Base-by-base conservation (phyloP, 2,888 invertebrate species). In the Physocephala rufipes region DNA sequence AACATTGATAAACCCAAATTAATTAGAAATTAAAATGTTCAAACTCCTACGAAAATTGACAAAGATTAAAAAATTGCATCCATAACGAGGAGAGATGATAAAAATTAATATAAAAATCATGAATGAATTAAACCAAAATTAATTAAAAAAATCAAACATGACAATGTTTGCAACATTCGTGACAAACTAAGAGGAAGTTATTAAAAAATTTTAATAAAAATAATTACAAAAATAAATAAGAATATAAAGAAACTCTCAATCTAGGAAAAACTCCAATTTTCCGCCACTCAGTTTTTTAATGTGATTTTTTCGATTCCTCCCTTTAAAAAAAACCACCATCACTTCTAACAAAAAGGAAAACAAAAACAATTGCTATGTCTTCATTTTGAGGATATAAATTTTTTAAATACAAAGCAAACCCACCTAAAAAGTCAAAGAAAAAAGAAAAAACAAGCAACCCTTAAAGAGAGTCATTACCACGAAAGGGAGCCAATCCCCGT, bases 231-330 rank as follows among this genome's bases (percentile, higher is more conserved):
- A 58, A 58, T 3, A 9, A 28, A 58, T 26, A 58, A 53, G 21
- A 19, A 7, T 7, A 9, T 36, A 9, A 36, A 53, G 9, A 58
- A 58, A 58, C 16, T 15, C 28, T 28, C 21, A 58, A 58, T 28
- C 26, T 58, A 58, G n/a, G n/a, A n/a, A 58, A 58, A 58, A 28
- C 58, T 24, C 58, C 7, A 58, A 58, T 58, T 58, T 26, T 26
- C 21, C 58, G 2, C 28, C 24, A 28, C 26, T 26, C 28, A 21
- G 5, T 58, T 58, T n/a, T n/a, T 15, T 7, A 19, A 36, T 19
- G 49, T n/a, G 19, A 19, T 21, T 21, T 21, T 53, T n/a, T 53
- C 9, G n/a, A 5, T 19, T 5, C 2, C 51, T 21, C 53, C 19
- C 53, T 21, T 2, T 9, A 36, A 36, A 36, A 36, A 36, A 36